These are phyloP conservation scores for Aplysina aerophoba DNA, from an alignment of 37 sponge, comb jelly and placozoan species.

Conservation along the genomic window DNA sequence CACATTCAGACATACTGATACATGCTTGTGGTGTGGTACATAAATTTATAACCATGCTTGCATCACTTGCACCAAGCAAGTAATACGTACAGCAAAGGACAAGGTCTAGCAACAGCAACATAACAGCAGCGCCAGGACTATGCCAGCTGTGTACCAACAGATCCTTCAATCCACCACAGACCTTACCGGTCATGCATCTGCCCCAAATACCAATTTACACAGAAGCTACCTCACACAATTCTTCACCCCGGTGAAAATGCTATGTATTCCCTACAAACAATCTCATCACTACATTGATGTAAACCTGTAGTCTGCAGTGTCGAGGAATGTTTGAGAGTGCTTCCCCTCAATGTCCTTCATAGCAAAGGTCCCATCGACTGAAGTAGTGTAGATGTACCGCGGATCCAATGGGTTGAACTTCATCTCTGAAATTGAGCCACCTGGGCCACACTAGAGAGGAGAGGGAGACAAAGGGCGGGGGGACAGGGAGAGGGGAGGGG, in stretches of 20 bases:
- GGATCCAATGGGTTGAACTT: conserved; percentile 50
- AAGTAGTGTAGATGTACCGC: conserved; percentile 50
- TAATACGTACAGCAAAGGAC: too few species aligned
- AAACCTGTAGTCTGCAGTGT: conserved; percentile 39
- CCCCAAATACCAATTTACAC: too few species aligned
- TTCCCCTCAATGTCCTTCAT: conserved; percentile 54
- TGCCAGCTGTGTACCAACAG: too few species aligned
- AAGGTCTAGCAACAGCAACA: too few species aligned
- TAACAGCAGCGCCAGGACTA: too few species aligned
- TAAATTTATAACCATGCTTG: too few species aligned
- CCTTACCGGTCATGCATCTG: too few species aligned
- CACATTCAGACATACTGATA: too few species aligned
- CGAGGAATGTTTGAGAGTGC: conserved; percentile 46
- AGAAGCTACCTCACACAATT: neutral
- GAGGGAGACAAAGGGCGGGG: neutral
- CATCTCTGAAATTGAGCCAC: conserved; percentile 69
- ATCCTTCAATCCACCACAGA: too few species aligned
- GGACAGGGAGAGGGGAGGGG: neutral
- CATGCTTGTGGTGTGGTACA: too few species aligned
- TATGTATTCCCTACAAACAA: neutral
- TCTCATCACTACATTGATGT: too few species aligned
- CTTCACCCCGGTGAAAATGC: neutral
- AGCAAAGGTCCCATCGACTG: conserved; percentile 57
- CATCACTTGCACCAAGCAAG: too few species aligned
- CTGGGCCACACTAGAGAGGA: conserved; percentile 35